Percentiles rank a stretch among this genome's conserved stretches.
phyloP scores from a whole-genome alignment of 2,888 invertebrate genomes.

The Tineola bisselliella region DNA sequence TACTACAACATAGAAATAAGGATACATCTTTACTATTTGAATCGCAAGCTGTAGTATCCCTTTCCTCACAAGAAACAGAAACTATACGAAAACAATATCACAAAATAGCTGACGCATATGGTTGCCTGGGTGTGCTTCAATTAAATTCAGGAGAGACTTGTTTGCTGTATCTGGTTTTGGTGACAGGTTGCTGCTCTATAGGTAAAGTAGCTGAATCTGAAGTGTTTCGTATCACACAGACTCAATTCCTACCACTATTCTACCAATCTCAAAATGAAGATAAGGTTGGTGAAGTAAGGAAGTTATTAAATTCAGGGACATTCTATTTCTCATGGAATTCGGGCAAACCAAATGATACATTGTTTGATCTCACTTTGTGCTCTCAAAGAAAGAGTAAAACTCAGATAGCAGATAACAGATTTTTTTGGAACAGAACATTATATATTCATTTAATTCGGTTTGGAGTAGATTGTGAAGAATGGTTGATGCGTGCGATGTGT shows the following conservation, averaged over 20 bases:
- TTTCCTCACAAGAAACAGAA: slow-evolving; percentile 89
- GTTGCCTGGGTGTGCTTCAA: slow-evolving; percentile 93
- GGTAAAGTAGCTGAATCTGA: slow-evolving; percentile 96
- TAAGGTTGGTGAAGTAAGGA: slow-evolving; percentile 74
- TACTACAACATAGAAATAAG: slow-evolving; percentile 88
- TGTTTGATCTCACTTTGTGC: slow-evolving; percentile 93
- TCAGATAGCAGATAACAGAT: slow-evolving; percentile 88
- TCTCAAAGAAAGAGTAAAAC: slow-evolving; percentile 89
- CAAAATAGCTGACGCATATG: slow-evolving; percentile 94
- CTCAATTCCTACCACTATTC: slow-evolving; percentile 88
- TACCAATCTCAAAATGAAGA: slow-evolving; percentile 73
- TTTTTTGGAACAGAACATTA: slow-evolving; percentile 98
- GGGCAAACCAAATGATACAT: slow-evolving; percentile 49
- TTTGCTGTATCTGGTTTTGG: slow-evolving; percentile 88
- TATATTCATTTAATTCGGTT: slow-evolving; percentile 92
- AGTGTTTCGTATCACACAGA: slow-evolving; percentile 93
- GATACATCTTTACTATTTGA: slow-evolving; percentile 90
- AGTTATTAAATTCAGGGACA: slow-evolving; percentile 96
- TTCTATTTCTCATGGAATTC: slow-evolving; percentile 94
- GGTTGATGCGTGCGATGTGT: slow-evolving; percentile 96
- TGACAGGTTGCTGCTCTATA: slow-evolving; percentile 95
- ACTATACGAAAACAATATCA: slow-evolving; percentile 88
- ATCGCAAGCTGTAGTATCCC: slow-evolving; percentile 88
- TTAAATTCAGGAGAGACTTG: slow-evolving; percentile 85
- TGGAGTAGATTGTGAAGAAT: slow-evolving; percentile 88